These are phyloP conservation scores for Scalopus aquaticus DNA, from an alignment of 2,113 vertebrate species.

Conservation along the genomic window DNA sequence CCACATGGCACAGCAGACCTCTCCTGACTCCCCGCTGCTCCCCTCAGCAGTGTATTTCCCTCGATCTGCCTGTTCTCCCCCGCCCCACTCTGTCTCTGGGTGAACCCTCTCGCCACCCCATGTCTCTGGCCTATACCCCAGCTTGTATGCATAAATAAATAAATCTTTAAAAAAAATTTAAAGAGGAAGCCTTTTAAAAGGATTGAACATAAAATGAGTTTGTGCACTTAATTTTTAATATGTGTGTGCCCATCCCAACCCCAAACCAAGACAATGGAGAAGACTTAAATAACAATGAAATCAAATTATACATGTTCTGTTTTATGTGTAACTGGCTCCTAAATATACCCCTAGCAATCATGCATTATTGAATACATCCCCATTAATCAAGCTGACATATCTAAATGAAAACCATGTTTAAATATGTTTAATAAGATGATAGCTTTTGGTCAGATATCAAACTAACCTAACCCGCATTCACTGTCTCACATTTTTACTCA, in stretches of 20 bases:
- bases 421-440: constrained; percentile 73
- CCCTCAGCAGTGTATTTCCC: too few relatives aligned
- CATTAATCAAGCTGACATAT: constrained; percentile 73
- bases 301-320: constrained; percentile 24
- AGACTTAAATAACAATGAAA: constrained; percentile 66
- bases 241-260: constrained; percentile 7
- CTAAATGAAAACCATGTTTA: constrained; percentile 74
- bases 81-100: too few relatives aligned
- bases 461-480: constrained; percentile 19
- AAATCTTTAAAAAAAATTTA: too few relatives aligned
- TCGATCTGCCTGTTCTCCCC: too few relatives aligned
- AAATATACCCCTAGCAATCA: constrained; percentile 68
- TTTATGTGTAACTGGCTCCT: constrained; percentile 72
- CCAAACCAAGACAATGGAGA: constrained; percentile 57
- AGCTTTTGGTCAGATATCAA: constrained; percentile 55
- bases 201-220: constrained; percentile 22
- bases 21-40: too few relatives aligned
- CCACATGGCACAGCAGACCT: too few relatives aligned
- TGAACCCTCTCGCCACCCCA: too few relatives aligned
- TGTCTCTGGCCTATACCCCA: too few relatives aligned
- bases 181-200: constrained; percentile 67
- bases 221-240: constrained; percentile 76
- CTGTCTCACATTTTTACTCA: constrained; percentile 47
- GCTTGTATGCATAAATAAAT: too few relatives aligned
- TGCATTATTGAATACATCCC: constrained; percentile 72